Conservation (phyloP, 2,797 vertebrate species). For the Myotis pilosus region DNA sequence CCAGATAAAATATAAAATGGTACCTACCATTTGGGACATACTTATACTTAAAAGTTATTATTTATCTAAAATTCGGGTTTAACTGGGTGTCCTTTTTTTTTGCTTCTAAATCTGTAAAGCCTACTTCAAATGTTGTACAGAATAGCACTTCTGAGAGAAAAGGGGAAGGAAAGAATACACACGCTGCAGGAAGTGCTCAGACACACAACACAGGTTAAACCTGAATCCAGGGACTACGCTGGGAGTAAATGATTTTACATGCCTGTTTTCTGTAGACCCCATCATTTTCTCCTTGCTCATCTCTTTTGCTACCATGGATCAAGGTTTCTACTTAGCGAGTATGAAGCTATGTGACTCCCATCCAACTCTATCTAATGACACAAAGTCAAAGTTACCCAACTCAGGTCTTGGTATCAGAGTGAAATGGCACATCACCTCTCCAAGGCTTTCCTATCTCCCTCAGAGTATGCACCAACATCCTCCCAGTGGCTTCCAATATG, state of each 20-base stretch:
- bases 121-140: not conserved
- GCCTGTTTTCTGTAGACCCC: not conserved
- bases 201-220: not conserved
- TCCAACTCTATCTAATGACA: not conserved
- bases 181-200: not conserved
- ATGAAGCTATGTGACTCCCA: not conserved
- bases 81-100: not conserved
- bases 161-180: not conserved
- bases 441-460: not conserved
- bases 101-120: not conserved
- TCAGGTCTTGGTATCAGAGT: not conserved
- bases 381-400: not conserved
- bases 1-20: not conserved
- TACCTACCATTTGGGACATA: not conserved
- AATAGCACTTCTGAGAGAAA: not conserved
- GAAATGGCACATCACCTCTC: not conserved
- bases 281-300: not conserved
- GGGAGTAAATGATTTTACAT: not conserved
- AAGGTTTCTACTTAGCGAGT: not conserved
- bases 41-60: not conserved
- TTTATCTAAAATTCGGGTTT: conserved; percentile 4
- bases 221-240: not conserved
- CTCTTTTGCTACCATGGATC: not conserved
- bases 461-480: not conserved
- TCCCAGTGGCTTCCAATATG: not conserved